Conservation (phyloP, 92 coral and sea anemone species). For the Parazoanthus darwini region DNA sequence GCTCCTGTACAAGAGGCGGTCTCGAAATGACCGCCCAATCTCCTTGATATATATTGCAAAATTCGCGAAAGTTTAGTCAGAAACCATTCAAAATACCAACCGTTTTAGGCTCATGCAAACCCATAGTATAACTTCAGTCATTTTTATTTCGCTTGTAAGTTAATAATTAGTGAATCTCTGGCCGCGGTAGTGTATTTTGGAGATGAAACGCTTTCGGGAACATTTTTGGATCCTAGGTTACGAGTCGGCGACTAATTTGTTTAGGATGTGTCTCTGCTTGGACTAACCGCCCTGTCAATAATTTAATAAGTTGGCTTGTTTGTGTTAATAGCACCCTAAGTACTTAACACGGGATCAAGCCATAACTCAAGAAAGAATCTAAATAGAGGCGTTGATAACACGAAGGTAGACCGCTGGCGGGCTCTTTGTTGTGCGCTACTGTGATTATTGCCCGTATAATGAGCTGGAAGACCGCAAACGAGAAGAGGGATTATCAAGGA, state of each 20-base stretch:
- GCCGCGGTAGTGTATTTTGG: not conserved
- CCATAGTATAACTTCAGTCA: not conserved
- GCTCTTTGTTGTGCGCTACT: conserved; percentile 62
- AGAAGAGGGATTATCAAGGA: conserved; percentile 76
- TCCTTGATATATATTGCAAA: not conserved
- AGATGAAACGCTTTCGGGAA: conserved; percentile 50
- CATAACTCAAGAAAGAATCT: conserved; percentile 37
- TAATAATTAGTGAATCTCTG: not conserved
- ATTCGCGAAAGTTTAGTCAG: not conserved
- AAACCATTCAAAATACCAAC: conserved; percentile 22
- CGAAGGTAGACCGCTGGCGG: conserved; percentile 62
- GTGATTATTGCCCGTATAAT: conserved; percentile 70
- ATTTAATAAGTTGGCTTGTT: conserved; percentile 87
- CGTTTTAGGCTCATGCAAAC: conserved; percentile 26
- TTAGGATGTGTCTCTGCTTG: conserved; percentile 55
- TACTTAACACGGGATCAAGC: conserved; percentile 68
- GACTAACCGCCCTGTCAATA: conserved; percentile 76
- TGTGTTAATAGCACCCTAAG: conserved; percentile 67
- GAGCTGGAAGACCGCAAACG: conserved; percentile 74
- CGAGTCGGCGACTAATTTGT: conserved; percentile 54
- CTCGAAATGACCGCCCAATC: conserved; percentile 3
- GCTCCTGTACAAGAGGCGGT: not conserved
- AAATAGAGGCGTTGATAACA: conserved; percentile 25
- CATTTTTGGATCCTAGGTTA: conserved; percentile 55
- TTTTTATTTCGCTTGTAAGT: conserved; percentile 3